Base-by-base conservation (phyloP, 2,113 vertebrate genomes). In the Eonycteris spelaea region DNA sequence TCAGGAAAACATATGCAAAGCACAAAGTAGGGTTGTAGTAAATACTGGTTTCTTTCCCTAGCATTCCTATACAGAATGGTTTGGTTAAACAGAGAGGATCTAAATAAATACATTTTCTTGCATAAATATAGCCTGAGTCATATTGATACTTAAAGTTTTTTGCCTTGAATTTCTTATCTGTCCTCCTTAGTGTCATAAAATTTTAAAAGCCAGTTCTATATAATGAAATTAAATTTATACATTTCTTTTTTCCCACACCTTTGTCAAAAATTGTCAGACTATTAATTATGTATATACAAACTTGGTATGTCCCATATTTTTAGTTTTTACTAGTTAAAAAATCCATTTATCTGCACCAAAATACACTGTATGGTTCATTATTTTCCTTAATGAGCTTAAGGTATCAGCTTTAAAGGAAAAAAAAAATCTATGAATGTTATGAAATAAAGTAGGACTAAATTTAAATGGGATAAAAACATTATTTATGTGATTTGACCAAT, bases 271-370 rank as follows among this genome's bases (percentile, higher is more conserved):
- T 11, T 48, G 35, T 85, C 33, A 30, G 40, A 79, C 2, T 68
- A 51, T 51, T 61, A 75, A 75, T 35, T 35, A 73, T 78, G 6
- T 70, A 82, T 40, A 80, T 67, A 90, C 9, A 95, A 82, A 5
- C n/a, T 57, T 83, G 30, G 6, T 61, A 86, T 63, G 14, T 77
- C 11, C 33, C 4, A 35, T 74, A 35, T 40, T 40, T 59, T 73
- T 38, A 85, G 48, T 73, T 85, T 95, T 89, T 67, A 79, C 28
- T 85, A 59, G 30, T 87, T 71, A 91, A 88, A 88, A 94, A 84
- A 68, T 79, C 63, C 19, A 73, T 2, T 88, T 78, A 77, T 30
- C 33, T 82, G 21, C 1, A 96, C 59, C 26, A 40, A 84, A 92
- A 92, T 57, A 67, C 26, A 57, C 10, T 35, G 21, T 84, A 53